These are phyloP conservation scores for Cyclophora albipunctata DNA, from an alignment of 2,888 invertebrate species.

Conservation along the genomic window DNA sequence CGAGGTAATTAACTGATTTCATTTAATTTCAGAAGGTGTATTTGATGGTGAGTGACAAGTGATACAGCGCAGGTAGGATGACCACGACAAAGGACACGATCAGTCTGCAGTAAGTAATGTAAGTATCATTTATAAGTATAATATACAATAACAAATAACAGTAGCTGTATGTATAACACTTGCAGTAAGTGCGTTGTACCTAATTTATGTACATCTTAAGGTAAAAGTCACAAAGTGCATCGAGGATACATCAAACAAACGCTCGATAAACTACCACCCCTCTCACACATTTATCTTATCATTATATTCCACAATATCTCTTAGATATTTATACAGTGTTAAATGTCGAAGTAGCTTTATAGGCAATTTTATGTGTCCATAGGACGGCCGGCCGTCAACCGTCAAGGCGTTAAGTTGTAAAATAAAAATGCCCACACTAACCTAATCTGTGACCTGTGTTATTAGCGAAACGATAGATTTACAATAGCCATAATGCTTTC, in stretches of 20 bases:
- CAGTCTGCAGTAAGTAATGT: too few species aligned
- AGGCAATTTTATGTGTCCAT: conserved; percentile 1
- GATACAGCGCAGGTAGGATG: too few species aligned
- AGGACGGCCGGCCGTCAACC: conserved; percentile 3
- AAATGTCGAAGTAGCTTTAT: conserved; percentile 9
- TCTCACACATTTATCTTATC: not conserved
- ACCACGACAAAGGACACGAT: too few species aligned
- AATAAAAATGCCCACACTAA: conserved; percentile 29
- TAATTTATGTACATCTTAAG: too few species aligned
- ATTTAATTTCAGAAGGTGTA: too few species aligned
- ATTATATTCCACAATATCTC: not conserved
- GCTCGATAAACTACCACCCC: not conserved
- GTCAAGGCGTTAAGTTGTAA: conserved; percentile 16
- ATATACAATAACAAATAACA: too few species aligned
- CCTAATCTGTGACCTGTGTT: conserved; percentile 47
- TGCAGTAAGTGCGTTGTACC: too few species aligned
- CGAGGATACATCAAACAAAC: not conserved
- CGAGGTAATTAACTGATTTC: too few species aligned
- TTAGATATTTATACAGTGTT: conserved; percentile 1
- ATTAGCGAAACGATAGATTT: conserved; percentile 64
- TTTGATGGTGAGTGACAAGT: too few species aligned
- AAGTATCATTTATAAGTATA: too few species aligned
- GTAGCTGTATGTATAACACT: too few species aligned
- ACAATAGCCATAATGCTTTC: conserved; percentile 59
- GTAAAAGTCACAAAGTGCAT: not conserved